These are phyloP conservation scores for Lethenteron camtschaticum DNA, from an alignment of 2,113 vertebrate genomes.

Conservation along the genomic window DNA sequence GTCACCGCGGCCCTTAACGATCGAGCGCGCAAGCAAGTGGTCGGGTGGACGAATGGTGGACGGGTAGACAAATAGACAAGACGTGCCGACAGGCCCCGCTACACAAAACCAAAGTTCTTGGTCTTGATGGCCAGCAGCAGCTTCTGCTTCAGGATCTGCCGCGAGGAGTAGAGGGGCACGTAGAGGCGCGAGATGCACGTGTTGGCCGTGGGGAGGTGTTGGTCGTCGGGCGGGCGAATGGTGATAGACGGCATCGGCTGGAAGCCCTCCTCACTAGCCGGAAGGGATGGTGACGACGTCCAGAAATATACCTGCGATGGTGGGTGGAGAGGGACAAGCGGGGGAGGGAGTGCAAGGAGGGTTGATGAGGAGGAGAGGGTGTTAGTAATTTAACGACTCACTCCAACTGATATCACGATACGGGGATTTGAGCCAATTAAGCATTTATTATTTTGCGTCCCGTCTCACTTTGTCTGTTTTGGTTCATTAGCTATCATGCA, in stretches of 20 bases:
- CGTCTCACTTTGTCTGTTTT: no score
- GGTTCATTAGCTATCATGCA: no score
- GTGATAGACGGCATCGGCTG: slow-evolving; percentile 99
- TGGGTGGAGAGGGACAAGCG: background rate
- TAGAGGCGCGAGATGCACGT: slow-evolving; percentile 99
- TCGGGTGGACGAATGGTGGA: no score
- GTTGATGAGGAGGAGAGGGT: no score
- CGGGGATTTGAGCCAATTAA: no score
- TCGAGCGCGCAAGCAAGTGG: no score
- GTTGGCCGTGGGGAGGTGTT: slow-evolving; percentile 95
- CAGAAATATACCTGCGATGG: slow-evolving; percentile 82
- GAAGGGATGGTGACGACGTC: slow-evolving; percentile 92
- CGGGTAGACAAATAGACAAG: no score
- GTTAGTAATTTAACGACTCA: no score
- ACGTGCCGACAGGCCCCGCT: slow-evolving; percentile 16
- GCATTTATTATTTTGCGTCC: no score
- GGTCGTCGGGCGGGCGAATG: slow-evolving; percentile 91
- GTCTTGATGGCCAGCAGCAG: slow-evolving; percentile 99
- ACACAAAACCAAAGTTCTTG: slow-evolving; percentile 99
- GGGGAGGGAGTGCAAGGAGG: no score
- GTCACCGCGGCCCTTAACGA: no score
- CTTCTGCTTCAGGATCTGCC: slow-evolving; percentile 99
- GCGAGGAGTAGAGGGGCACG: slow-evolving; percentile 97
- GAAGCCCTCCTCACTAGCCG: slow-evolving; percentile 93
- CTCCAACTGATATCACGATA: no score